Base-by-base conservation (phyloP, 1,140 invertebrate species). In the Calephelis virginiensis region DNA sequence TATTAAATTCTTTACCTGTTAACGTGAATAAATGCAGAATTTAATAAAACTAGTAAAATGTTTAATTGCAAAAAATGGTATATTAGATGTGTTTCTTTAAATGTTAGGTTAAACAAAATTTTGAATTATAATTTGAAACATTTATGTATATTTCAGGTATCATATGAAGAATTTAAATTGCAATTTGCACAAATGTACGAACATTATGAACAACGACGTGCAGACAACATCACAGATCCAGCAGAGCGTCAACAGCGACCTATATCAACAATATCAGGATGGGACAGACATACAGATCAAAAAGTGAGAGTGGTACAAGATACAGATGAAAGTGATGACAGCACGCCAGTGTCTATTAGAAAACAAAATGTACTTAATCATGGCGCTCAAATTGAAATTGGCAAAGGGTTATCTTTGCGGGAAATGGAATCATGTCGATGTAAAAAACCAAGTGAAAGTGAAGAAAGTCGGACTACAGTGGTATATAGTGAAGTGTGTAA, bases 161-260 rank as follows among this genome's bases (percentile, higher is more conserved):
- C 98, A 0, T 99, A 98, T 85, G 98, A 99, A 93, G 98, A 99
- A 91, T 99, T 99, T 85, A 97, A 98, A 84, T 93, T 98, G 13
- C 97, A 98, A 82, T 98, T 98, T 88, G 96, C 97, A 65, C 97
- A 98, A 92, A 98, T 99, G 97, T 99, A 99, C 89, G 97, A 98
- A 81, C 97, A 98, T 81, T 99, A 99, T 86, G 98, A 99, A 79
- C 94, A 97, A 66, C 96, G 98, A 71, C 93, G 97, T 49, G 96
- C 97, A 4, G 97, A 99, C 83, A 97, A 99, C 80, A 97, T 99
- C 63, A 97, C 97, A 0, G 98, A 99, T 92, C 97, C 97, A 0
- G 94, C 96, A n/a, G 92, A 98, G 63, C 92, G 97, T 48, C 96
- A 97, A 83, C 96, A 98, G 77, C 93, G 97, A 50, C 98, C 98